Base-by-base conservation (phyloP, 2,888 invertebrate genomes). In the Homarus gammarus region DNA sequence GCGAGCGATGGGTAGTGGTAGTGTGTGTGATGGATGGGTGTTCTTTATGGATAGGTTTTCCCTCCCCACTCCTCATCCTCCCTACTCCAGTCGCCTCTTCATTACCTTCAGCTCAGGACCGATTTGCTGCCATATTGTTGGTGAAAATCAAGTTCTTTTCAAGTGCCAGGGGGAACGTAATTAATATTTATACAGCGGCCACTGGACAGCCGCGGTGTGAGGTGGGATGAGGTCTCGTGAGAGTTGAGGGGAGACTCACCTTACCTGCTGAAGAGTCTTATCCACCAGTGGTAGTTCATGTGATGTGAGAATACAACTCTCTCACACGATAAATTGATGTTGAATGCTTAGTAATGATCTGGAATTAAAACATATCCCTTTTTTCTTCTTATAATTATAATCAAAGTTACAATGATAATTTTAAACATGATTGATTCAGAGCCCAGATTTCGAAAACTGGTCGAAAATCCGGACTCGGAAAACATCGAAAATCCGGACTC, bases 81-180 rank as follows among this genome's bases (percentile, higher is more conserved):
- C 10, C 64, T 64, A 5, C 12, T 5, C 27, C 64, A 27, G 64
- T 27, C 64, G 5, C 44, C 44, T 27, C 64, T 64, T 64, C 64
- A 64, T 64, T 27, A 64, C 27, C 64, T 12, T n/a, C 12, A 27
- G 27, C 64, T 64, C 64, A 64, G 64, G 64, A 56, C 18, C 56
- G 56, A 64, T 64, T 64, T 64, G 64, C 64, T 27, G 22, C 64
- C 27, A 64, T 64, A 64, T 64, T 64, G n/a, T 64, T 22, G 27
- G 27, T 56, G 27, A 64, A 22, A 64, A 64, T 64, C 6, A 22
- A 64, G 64, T 27, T 5, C 64, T 22, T 64, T 8, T 64, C 27
- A 27, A 64, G 64, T 64, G 64, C 31, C 27, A 64, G 64, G 64
- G 64, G 27, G 31, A 6, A 27, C 1, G 64, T 64, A 64, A n/a